Conservation (phyloP, 1,140 invertebrate species). For the Procambarus clarkii region DNA sequence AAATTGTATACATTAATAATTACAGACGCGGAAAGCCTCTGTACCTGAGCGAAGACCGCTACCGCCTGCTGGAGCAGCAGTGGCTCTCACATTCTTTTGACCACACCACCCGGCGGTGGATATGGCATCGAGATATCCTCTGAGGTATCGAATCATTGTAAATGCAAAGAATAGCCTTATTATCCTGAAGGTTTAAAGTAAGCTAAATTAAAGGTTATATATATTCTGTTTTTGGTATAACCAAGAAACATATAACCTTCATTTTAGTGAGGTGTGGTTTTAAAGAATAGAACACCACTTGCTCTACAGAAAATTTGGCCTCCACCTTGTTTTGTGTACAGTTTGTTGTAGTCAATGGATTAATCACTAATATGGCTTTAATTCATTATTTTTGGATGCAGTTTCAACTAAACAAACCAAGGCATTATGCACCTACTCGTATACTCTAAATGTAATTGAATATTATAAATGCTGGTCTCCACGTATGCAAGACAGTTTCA, state of each 20-base stretch:
- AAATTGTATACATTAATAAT: background rate
- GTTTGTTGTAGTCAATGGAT: background rate
- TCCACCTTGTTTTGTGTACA: conserved; percentile 1
- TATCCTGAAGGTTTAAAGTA: conserved; percentile 14
- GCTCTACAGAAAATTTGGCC: conserved; percentile 34
- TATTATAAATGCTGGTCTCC: background rate
- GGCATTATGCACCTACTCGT: background rate
- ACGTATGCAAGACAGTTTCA: background rate
- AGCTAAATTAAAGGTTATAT: conserved; percentile 22
- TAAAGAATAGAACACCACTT: background rate
- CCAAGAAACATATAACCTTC: background rate
- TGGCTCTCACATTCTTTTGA: conserved; percentile 97
- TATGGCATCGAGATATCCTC: conserved; percentile 90
- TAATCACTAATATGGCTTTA: background rate
- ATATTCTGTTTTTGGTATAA: conserved; percentile 2
- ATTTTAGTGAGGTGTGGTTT: background rate
- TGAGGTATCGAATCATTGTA: conserved; percentile 75
- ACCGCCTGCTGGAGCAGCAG: conserved; percentile 92
- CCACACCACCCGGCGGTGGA: conserved; percentile 93
- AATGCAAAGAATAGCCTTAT: conserved; percentile 29
- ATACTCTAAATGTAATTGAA: background rate
- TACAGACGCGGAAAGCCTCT: conserved; percentile 94
- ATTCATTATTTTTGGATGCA: background rate
- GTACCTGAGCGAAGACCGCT: conserved; percentile 92
- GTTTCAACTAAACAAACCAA: background rate